These are phyloP conservation scores for Pyrrhia umbra DNA, from an alignment of 2,888 invertebrate species.

Conservation along the genomic window DNA sequence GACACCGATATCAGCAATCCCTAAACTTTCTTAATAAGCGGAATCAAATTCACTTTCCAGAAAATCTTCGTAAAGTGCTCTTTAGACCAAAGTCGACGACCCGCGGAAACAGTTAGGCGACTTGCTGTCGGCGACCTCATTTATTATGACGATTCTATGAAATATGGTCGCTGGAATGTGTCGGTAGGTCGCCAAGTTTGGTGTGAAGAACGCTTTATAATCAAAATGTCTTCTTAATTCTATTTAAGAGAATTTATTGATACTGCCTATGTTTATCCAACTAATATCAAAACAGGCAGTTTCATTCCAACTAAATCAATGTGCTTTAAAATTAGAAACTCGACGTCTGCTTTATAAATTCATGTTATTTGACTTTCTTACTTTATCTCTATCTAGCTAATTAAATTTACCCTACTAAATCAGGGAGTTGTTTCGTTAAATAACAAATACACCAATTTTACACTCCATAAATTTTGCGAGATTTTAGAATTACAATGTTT, in stretches of 20 bases:
- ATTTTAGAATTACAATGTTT: slow-evolving; percentile 42
- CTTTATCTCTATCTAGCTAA: slow-evolving; percentile 55
- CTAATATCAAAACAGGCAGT: slow-evolving; percentile 45
- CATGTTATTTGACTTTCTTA: slow-evolving; percentile 44
- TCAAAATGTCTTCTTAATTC: slow-evolving; percentile 42
- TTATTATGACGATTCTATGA: neutral
- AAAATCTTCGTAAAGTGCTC: slow-evolving; percentile 24
- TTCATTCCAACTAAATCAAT: slow-evolving; percentile 48
- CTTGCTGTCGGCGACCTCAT: neutral
- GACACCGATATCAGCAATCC: slow-evolving; percentile 33
- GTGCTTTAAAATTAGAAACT: slow-evolving; percentile 47
- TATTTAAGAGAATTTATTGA: slow-evolving; percentile 32
- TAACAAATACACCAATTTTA: slow-evolving; percentile 67
- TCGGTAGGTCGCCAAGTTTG: neutral
- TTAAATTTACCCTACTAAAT: slow-evolving; percentile 66
- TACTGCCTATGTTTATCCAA: slow-evolving; percentile 17
- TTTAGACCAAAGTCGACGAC: neutral
- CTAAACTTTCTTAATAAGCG: slow-evolving; percentile 49
- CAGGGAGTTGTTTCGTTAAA: slow-evolving; percentile 50
- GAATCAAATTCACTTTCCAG: slow-evolving; percentile 29
- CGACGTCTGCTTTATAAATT: slow-evolving; percentile 46
- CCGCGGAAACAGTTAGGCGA: no score
- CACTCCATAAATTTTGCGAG: slow-evolving; percentile 62
- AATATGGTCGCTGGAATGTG: neutral
- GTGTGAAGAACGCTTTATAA: slow-evolving; percentile 11